phyloP scores from a whole-genome alignment of 2,797 vertebrate genomes.

The Sebastes glaucus region DNA sequence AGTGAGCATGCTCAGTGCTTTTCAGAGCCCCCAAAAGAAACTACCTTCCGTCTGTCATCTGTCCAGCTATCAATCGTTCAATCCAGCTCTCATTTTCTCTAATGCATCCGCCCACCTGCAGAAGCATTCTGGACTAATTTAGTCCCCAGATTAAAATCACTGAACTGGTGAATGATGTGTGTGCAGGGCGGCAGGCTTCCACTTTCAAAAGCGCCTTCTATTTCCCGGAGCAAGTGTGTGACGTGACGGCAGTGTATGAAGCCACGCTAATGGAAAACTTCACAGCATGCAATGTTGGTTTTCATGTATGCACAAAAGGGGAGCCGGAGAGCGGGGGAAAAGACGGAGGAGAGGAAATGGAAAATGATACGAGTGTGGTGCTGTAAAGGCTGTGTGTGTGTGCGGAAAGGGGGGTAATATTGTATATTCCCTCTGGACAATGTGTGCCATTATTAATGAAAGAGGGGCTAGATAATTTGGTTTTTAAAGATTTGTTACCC shows the following conservation, averaged over 20 bases:
- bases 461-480: constrained; percentile 1
- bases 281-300: constrained; percentile 58
- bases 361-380: constrained; percentile 6
- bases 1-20: background rate
- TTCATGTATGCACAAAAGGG: constrained; percentile 58
- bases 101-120: constrained; percentile 48
- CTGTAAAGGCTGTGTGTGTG: background rate
- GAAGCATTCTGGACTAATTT: constrained; percentile 69
- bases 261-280: constrained; percentile 74
- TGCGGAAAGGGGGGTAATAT: background rate
- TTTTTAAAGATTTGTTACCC: constrained; percentile 41
- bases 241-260: constrained; percentile 45
- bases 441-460: constrained; percentile 18
- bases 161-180: constrained; percentile 67
- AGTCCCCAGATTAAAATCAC: constrained; percentile 76
- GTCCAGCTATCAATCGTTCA: constrained; percentile 52
- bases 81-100: constrained; percentile 43
- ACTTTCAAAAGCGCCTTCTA: constrained; percentile 1
- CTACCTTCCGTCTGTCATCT: constrained; percentile 32
- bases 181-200: constrained; percentile 20
- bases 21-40: background rate
- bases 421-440: constrained; percentile 24
- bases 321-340: constrained; percentile 1
- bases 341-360: constrained; percentile 7
- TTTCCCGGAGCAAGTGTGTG: constrained; percentile 56